Base-by-base conservation (phyloP, 2,113 vertebrate genomes). In the Martes martes region DNA sequence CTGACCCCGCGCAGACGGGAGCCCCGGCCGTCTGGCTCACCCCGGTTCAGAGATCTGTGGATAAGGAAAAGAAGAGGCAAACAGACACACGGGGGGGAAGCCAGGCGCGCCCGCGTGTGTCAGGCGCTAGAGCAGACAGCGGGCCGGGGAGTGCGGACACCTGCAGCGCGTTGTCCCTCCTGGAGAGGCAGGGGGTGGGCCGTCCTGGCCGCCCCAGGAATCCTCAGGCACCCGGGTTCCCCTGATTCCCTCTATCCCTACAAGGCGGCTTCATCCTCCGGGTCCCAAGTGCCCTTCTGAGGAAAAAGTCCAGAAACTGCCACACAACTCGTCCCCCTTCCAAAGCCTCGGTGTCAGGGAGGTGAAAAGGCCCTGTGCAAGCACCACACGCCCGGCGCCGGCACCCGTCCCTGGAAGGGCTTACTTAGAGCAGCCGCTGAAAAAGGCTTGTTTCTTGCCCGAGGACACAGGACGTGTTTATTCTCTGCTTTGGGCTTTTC, bases 401-500 rank as follows among this genome's bases (percentile, higher is more conserved):
- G 50, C 24, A 33, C 9, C 15, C 3, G 39, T 39, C 45, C n/a
- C 84, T 73, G 50, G 9, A 95, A 71, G 39, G 42, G 31, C 28
- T 63, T 73, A 33, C 28, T 63, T 73, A 33, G 11, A 16, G 15
- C 76, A 81, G 28, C 4, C 4, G 39, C 39, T 42, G 39, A 42
- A 42, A 42, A 42, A 42, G 31, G 23, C 52, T 89, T 78, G 85
- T 87, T 94, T 85, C 73, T 52, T 33, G 9, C 24, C 19, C 15
- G 19, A 61, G 31, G 1, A 33, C 47, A 59, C 39, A 45, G 50
- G 8, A 94, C 67, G 3, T 65, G 76, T 67, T 74, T 61, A 52
- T 83, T 96, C 92, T 63, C 59, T 76, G 36, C 31, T 94, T 88
- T 78, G 52, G 39, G 26, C 2, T 78, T 90, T 61, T 92, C 42